Conservation (phyloP, 2,113 vertebrate genomes). For the Pygoscelis adeliae region DNA sequence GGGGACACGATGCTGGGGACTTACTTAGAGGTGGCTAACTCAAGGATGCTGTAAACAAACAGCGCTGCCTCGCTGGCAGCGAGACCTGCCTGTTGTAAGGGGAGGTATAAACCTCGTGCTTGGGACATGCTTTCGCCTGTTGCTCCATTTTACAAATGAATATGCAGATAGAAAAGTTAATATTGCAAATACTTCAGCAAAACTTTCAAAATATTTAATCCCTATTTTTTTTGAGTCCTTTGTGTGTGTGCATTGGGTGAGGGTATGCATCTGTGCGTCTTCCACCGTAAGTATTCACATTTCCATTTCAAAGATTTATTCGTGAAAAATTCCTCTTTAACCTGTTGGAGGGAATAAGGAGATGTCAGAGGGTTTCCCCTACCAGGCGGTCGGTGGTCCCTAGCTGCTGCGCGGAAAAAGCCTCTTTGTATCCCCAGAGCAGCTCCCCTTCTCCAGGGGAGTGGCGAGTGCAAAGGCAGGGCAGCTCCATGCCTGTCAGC, state of each 20-base stretch:
- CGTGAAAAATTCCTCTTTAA: background rate
- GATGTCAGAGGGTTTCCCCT: background rate
- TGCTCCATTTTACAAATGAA: background rate
- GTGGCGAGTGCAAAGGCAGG: background rate
- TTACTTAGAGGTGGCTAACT: background rate
- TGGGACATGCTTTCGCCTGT: background rate
- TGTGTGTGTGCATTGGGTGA: background rate
- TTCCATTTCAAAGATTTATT: background rate
- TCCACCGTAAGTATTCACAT: fast-evolving
- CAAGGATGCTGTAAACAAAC: background rate
- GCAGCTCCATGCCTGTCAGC: conserved; percentile 6
- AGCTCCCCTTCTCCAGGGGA: background rate
- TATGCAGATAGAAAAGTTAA: background rate
- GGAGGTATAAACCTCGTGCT: background rate
- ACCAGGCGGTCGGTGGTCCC: background rate
- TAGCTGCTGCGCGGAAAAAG: background rate
- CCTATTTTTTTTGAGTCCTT: fast-evolving
- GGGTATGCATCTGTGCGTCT: fast-evolving
- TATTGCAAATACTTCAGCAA: background rate
- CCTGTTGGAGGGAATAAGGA: background rate
- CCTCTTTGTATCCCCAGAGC: background rate
- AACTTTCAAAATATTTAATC: background rate
- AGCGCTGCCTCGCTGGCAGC: fast-evolving
- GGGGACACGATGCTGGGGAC: background rate
- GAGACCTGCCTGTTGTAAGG: background rate